A percentile compares a stretch with the other conserved stretches of the same genome.
Conservation (phyloP, 1,140 invertebrate species). For the Macrobrachium rosenbergii region DNA sequence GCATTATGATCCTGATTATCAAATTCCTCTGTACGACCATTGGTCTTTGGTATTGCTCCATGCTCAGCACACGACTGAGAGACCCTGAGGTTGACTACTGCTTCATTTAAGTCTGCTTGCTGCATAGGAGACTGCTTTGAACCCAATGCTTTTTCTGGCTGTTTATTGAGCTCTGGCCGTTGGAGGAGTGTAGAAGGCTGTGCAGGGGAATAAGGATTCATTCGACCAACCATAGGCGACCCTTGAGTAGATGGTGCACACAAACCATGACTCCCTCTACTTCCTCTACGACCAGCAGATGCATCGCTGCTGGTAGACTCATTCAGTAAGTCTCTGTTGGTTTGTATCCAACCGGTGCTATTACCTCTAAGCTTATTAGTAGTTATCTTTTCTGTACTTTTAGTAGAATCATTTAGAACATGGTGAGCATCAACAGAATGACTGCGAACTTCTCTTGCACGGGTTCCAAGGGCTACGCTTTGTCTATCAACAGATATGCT, state of each 20-base stretch:
- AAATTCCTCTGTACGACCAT: constrained; percentile 28
- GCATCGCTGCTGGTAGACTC: constrained; percentile 48
- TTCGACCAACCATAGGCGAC: constrained; percentile 31
- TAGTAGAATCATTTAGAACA: constrained; percentile 3
- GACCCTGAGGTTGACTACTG: constrained; percentile 54
- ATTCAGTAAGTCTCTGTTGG: constrained; percentile 41
- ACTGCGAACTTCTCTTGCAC: constrained; percentile 20
- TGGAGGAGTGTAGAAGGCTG: constrained; percentile 42
- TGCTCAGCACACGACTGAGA: constrained; percentile 50
- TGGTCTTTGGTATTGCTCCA: constrained; percentile 56
- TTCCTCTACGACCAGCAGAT: constrained; percentile 44
- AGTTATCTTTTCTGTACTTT: background rate
- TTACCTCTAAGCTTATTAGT: background rate
- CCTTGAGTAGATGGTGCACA: constrained; percentile 39
- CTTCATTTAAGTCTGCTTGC: constrained; percentile 49
- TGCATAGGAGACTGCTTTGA: constrained; percentile 25
- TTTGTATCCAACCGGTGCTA: background rate
- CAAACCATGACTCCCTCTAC: constrained; percentile 44
- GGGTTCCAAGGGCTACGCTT: background rate
- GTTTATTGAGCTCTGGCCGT: constrained; percentile 9
- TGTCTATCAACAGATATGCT: constrained; percentile 35
- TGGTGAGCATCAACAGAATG: constrained; percentile 49
- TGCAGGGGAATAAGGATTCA: constrained; percentile 38
- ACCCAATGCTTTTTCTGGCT: constrained; percentile 16
- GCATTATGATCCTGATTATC: background rate